Conservation (phyloP, 2,888 invertebrate genomes). For the Synergus itoensis region DNA sequence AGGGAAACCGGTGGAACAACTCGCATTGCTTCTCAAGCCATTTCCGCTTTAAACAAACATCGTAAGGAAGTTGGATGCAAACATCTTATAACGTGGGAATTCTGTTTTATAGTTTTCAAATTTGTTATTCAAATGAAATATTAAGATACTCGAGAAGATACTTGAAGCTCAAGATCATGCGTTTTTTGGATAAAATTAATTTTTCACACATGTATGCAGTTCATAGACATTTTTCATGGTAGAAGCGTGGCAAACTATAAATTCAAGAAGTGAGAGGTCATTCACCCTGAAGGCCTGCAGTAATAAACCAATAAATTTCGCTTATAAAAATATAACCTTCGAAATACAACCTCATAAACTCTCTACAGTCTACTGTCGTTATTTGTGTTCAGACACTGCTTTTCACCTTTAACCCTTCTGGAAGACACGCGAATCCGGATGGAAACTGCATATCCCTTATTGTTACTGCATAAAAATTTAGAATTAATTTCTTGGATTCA, state of each 20-base stretch:
- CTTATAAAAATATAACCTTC: not conserved
- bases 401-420: not conserved
- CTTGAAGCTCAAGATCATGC: not conserved
- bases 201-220: not conserved
- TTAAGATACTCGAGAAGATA: not conserved
- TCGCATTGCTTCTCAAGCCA: slow-evolving; percentile 42
- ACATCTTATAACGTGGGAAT: slow-evolving; percentile 38
- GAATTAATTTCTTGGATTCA: too few relatives aligned
- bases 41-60: slow-evolving; percentile 53
- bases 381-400: not conserved
- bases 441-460: not conserved
- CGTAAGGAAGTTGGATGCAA: slow-evolving; percentile 46
- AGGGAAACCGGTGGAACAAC: slow-evolving; percentile 41
- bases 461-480: too few relatives aligned
- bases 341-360: not conserved
- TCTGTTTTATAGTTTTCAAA: slow-evolving; percentile 8
- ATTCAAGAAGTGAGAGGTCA: not conserved
- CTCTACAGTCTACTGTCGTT: not conserved
- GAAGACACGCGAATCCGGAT: not conserved
- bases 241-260: not conserved
- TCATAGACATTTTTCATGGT: not conserved
- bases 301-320: not conserved
- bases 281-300: slow-evolving; percentile 4
- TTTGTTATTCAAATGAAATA: not conserved
- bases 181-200: not conserved